phyloP scores from a whole-genome alignment of 2,888 invertebrate species.

The Trissonchulus latispiculum region DNA sequence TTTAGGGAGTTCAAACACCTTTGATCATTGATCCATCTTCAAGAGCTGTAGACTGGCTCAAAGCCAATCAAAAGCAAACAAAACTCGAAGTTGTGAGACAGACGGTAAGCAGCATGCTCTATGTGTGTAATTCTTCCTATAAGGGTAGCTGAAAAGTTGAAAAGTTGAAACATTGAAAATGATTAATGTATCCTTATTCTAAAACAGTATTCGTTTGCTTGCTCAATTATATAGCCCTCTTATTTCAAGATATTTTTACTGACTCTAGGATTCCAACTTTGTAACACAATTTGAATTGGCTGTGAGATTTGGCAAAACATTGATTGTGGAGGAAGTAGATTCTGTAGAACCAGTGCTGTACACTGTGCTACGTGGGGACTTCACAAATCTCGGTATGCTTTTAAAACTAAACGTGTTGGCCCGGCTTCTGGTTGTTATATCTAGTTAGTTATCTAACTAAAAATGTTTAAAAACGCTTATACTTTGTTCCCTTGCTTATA shows the following conservation, averaged over 20 bases:
- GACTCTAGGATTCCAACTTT: conserved; percentile 47
- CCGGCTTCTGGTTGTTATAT: too few species aligned
- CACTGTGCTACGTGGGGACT: conserved; percentile 57
- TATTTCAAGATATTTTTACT: too few species aligned
- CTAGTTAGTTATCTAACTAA: too few species aligned
- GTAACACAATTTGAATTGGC: conserved; percentile 49
- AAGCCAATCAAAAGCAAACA: conserved; percentile 55
- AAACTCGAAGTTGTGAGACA: conserved; percentile 69
- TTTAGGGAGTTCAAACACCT: conserved; percentile 56
- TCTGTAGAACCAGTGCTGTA: conserved; percentile 55
- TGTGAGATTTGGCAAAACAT: conserved; percentile 71
- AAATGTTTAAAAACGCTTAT: too few species aligned
- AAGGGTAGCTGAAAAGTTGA: too few species aligned
- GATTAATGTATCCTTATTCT: too few species aligned
- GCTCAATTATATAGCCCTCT: too few species aligned
- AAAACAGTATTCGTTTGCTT: too few species aligned
- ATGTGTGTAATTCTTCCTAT: too few species aligned
- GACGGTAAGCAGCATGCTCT: conserved; percentile 47
- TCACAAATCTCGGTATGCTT: conserved; percentile 52
- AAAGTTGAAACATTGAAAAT: too few species aligned
- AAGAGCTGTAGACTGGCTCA: conserved; percentile 69
- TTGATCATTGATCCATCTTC: conserved; percentile 81
- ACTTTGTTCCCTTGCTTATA: too few species aligned
- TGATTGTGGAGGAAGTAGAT: conserved; percentile 70
- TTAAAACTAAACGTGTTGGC: too few species aligned